Base-by-base conservation (phyloP, 2,797 vertebrate genomes). In the Diceros bicornis region DNA sequence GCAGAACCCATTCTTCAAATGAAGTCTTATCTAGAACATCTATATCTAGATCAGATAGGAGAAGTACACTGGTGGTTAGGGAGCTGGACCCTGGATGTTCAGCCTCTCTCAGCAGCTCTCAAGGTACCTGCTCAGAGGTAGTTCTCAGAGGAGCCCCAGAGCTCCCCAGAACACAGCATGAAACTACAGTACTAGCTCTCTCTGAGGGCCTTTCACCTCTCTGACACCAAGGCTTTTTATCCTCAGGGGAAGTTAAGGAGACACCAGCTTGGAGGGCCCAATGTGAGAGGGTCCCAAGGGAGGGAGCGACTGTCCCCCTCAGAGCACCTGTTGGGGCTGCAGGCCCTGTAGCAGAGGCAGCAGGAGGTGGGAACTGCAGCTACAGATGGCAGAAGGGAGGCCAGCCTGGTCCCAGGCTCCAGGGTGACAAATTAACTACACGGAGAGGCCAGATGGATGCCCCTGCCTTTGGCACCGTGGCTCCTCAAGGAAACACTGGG, bases 391-490 rank as follows among this genome's bases (percentile, higher is more conserved):
- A 91, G 55, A 47, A 97, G 87, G 94, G 71, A 97, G 96, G 90
- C 79, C 66, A 62, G 95, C 83, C 78, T 27, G 64, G 88, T 50
- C 61, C 82, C 12, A 17, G 78, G 90, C 92, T 92, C 83, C 83
- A 72, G 93, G 72, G 95, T 97, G 97, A 97, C 91, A 95, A 98
- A 97, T 97, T 97, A 81, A 68, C 89, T 78, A 57, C 89, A 90
- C 34, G 21, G 81, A 23, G n/a, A 97, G 96, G 96, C 97, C 97
- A 97, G 97, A 97, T 91, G 97, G 98, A 97, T 62, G 77, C 25
- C 96, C 93, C 92, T 81, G 95, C 78, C 96, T 72, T 96, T 98
- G 97, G 96, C 97, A 97, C 90, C 0, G 4, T 2, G 47, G 81
- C 89, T 96, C 61, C 95, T 96, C 18, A 32, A 90, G 96, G 91